phyloP scores from a whole-genome alignment of 2,797 vertebrate species.

The Apogon talboti region DNA sequence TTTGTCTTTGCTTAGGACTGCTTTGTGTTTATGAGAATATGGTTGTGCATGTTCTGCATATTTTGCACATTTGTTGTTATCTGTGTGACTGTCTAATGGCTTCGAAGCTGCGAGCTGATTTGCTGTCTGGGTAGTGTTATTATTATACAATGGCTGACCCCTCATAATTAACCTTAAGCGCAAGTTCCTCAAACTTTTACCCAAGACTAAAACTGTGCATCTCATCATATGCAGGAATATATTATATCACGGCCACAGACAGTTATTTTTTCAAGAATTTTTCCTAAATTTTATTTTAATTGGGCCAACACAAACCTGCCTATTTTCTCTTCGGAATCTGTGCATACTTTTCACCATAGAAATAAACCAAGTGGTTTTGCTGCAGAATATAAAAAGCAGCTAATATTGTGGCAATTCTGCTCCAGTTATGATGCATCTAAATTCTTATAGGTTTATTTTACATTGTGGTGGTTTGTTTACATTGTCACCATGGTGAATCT shows the following conservation, averaged over 20 bases:
- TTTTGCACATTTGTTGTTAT: constrained; percentile 19
- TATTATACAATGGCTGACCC: constrained; percentile 13
- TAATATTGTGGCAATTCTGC: no score
- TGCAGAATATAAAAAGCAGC: no score
- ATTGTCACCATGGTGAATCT: no score
- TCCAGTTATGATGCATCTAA: no score
- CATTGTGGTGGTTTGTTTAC: no score
- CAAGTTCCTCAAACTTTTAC: constrained; percentile 7
- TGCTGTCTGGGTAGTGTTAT: constrained; percentile 7
- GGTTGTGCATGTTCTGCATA: constrained; percentile 13
- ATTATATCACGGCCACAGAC: background rate
- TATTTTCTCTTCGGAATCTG: no score
- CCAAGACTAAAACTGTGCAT: background rate
- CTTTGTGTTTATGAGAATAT: constrained; percentile 36
- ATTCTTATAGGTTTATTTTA: no score
- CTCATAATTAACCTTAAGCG: constrained; percentile 18
- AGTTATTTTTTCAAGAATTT: background rate
- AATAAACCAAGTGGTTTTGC: no score
- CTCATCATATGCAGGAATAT: background rate
- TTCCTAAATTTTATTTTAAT: background rate
- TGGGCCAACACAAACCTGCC: background rate
- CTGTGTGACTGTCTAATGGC: background rate
- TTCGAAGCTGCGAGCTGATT: constrained; percentile 23
- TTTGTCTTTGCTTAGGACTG: constrained; percentile 33
- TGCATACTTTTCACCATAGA: no score